Evolutionary conservation across 2,797 vertebrate genomes (phyloP).

Genomic region (Cyclura pinguis): DNA sequence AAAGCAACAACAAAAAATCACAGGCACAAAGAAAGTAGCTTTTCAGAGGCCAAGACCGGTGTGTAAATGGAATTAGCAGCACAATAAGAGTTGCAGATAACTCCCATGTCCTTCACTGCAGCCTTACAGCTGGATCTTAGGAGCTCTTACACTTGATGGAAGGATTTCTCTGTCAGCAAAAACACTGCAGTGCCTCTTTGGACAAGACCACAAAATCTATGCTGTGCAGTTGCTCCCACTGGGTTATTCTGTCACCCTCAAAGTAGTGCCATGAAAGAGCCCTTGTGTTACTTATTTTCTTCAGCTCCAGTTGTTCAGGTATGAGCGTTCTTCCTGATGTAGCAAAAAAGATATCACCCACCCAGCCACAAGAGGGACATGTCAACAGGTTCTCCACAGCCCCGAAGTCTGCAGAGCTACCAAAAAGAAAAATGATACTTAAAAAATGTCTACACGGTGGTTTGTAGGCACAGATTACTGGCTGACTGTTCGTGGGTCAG

Average conservation of each 20-base stretch:
- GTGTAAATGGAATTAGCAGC: background rate
- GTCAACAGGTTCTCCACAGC: no score
- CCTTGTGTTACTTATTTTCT: background rate
- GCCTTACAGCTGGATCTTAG: background rate
- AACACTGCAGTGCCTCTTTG: background rate
- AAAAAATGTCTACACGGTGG: no score
- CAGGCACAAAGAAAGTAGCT: background rate
- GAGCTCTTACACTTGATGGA: background rate
- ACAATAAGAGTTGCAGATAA: no score
- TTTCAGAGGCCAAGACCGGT: no score
- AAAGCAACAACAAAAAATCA: background rate
- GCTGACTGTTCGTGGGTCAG: no score
- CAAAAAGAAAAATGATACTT: background rate
- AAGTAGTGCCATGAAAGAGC: background rate
- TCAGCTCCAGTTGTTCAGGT: no score
- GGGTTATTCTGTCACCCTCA: background rate
- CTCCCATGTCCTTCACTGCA: no score
- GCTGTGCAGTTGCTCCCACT: background rate
- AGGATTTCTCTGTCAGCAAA: background rate
- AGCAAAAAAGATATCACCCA: no score
- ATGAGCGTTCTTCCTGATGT: no score
- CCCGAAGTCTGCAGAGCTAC: background rate
- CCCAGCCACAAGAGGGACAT: no score
- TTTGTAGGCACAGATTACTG: no score
- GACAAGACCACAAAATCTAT: background rate